A percentile compares a stretch with the other conserved stretches of the same genome.
phyloP scores from a whole-genome alignment of 2,797 vertebrate genomes.

The Pempheris klunzingeri region DNA sequence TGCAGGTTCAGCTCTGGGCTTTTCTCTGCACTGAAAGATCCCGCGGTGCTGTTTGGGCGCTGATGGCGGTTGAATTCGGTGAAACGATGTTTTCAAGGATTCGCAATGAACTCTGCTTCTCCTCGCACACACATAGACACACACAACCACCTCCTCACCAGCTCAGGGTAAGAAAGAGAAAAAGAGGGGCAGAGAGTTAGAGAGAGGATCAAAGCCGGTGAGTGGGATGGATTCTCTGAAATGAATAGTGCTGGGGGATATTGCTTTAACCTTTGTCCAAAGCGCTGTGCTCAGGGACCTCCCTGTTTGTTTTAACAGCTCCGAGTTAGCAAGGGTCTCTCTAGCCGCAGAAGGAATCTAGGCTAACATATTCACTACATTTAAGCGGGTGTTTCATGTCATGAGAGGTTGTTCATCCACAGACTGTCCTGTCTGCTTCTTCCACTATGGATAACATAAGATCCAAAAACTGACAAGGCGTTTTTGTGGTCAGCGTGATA shows the following conservation, averaged over 20 bases:
- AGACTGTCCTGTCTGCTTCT: constrained; percentile 45
- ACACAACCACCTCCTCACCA: constrained; percentile 66
- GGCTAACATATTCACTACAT: constrained; percentile 63
- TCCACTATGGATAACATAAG: constrained; percentile 52
- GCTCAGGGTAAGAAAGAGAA: constrained; percentile 67
- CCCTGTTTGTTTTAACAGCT: constrained; percentile 86
- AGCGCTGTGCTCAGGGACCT: constrained; percentile 80
- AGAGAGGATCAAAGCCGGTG: constrained; percentile 81
- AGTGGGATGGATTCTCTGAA: constrained; percentile 82
- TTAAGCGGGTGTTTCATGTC: constrained; percentile 63
- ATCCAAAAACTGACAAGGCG: constrained; percentile 41
- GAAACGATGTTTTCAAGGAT: constrained; percentile 64
- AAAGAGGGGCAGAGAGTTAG: constrained; percentile 68
- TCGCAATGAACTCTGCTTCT: constrained; percentile 58
- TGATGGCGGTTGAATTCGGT: constrained; percentile 42
- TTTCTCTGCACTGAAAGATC: constrained; percentile 44
- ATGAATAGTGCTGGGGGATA: constrained; percentile 85
- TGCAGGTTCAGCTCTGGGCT: constrained; percentile 41
- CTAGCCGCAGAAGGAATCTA: constrained; percentile 67
- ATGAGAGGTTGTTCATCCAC: constrained; percentile 55
- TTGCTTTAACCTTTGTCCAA: constrained; percentile 88
- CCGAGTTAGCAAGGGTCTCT: constrained; percentile 79
- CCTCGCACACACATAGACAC: constrained; percentile 33
- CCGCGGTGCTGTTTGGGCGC: constrained; percentile 30
- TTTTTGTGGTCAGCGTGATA: constrained; percentile 66